Conservation (phyloP, 2,113 vertebrate species). For the Chaenogobius annularis region DNA sequence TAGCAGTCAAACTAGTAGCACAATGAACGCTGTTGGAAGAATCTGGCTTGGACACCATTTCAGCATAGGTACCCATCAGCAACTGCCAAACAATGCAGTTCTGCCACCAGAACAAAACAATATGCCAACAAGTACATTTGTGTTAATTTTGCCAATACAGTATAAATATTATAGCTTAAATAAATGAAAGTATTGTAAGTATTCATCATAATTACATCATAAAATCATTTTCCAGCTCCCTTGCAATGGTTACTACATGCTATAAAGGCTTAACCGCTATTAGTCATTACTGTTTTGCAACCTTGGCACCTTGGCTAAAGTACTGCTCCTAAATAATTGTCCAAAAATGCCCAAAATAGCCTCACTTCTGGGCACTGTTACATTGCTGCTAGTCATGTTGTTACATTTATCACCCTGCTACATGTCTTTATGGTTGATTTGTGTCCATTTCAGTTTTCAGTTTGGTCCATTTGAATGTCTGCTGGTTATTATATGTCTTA, state of each 20-base stretch:
- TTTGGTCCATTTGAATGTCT: background rate
- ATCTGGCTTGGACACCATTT: background rate
- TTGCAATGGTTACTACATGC: background rate
- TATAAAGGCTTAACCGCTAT: background rate
- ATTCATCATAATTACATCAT: background rate
- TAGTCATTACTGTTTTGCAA: background rate
- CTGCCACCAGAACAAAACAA: background rate
- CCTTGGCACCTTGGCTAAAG: background rate
- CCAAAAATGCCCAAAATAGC: background rate
- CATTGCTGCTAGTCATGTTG: background rate
- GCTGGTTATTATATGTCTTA: background rate
- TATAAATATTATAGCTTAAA: background rate
- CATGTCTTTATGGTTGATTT: background rate
- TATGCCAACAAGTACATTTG: background rate
- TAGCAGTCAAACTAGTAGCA: background rate
- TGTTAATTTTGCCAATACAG: background rate
- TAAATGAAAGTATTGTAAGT: background rate
- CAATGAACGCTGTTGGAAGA: background rate
- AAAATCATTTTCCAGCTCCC: too few species aligned
- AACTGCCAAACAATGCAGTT: slow-evolving; percentile 7
- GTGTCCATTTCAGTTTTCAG: too few species aligned
- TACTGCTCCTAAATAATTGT: background rate
- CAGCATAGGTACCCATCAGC: background rate
- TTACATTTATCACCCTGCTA: background rate
- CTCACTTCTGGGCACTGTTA: background rate